Evolutionary conservation across 2,797 vertebrate species (phyloP), one percentile per base, ranked within the genome.

Genomic region (Semotilus atromaculatus): DNA sequence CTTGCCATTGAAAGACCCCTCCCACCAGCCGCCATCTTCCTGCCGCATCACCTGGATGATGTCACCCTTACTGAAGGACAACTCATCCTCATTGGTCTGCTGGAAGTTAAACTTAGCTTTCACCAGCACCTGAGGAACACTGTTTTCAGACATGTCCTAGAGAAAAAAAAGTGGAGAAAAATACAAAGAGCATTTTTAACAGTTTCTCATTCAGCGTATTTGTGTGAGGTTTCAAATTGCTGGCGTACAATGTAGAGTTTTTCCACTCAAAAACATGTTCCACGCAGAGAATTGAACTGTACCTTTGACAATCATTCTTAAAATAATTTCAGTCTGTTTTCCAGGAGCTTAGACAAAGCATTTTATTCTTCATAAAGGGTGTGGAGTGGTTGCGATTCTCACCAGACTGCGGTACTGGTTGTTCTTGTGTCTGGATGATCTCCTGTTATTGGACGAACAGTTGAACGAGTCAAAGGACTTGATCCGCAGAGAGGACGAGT

Each of bases 21-120:
- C 98, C 98, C 98, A 99, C 98, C 98, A 99, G 92, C 98, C 98
- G 3, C 98, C 98, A 7, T 99, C 98, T 93, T 99, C 98, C 92
- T 98, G 97, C 68, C 98, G 96, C 8, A 95, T 97, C 90, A 99
- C 98, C 1, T 95, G 93, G 93, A 99, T 99, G 94, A 99, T 92
- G 29, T 99, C 98, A 0, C 98, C 98, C 94, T 99, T 99, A 36
- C 88, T 85, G 88, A 99, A 99, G 90, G 97, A 97, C 84, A 99
- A 96, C 94, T 99, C 98, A 89, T 99, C 98, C 92, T 99, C 98
- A 53, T 99, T 99, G 89, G 96, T 98, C 93, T 99, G 98, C 91
- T 99, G 96, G 93, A 99, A 99, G 94, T 95, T 98, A 91, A 99
- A 99, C 87, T 97, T 97, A 5, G 98, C 98, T 93, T 95, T 96